Evolutionary conservation across 1,140 invertebrate genomes (phyloP).

Genomic region (Neodiprion pinetum): DNA sequence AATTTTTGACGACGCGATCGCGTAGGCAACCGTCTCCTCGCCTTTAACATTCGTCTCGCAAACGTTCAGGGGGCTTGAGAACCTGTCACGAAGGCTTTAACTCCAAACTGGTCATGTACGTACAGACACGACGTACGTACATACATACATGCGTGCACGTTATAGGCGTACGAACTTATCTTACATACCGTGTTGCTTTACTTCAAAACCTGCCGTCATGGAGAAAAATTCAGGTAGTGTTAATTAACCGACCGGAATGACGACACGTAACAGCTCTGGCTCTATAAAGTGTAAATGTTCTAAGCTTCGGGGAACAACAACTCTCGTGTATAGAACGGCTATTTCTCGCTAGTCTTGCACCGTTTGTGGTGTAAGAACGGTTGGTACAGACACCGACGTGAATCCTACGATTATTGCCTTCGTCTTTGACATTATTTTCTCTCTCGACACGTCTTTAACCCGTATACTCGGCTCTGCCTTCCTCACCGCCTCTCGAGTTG

Average conservation of each 20-base stretch:
- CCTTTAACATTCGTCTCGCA: neutral
- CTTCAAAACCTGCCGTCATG: neutral
- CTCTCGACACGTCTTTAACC: conserved; percentile 1
- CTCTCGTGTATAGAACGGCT: too few relatives aligned
- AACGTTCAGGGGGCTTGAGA: neutral
- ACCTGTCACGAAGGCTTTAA: neutral
- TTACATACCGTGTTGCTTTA: neutral
- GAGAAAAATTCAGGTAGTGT: neutral
- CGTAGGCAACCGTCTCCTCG: too few relatives aligned
- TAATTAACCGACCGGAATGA: conserved; percentile 5
- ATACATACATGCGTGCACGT: too few relatives aligned
- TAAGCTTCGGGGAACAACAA: neutral
- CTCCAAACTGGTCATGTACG: too few relatives aligned
- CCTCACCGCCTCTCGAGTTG: neutral
- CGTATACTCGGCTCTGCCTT: neutral
- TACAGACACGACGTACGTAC: too few relatives aligned
- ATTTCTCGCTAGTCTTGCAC: too few relatives aligned
- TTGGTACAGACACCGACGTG: too few relatives aligned
- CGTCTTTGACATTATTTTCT: neutral
- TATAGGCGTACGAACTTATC: too few relatives aligned
- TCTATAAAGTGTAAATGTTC: neutral
- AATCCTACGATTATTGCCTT: neutral
- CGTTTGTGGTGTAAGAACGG: too few relatives aligned
- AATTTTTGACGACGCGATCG: too few relatives aligned
- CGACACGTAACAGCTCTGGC: neutral